Percentiles rank a stretch among this genome's conserved stretches.
phyloP scores from a whole-genome alignment of 35 echinoderm and acorn worm genomes.

The Apostichopus japonicus region DNA sequence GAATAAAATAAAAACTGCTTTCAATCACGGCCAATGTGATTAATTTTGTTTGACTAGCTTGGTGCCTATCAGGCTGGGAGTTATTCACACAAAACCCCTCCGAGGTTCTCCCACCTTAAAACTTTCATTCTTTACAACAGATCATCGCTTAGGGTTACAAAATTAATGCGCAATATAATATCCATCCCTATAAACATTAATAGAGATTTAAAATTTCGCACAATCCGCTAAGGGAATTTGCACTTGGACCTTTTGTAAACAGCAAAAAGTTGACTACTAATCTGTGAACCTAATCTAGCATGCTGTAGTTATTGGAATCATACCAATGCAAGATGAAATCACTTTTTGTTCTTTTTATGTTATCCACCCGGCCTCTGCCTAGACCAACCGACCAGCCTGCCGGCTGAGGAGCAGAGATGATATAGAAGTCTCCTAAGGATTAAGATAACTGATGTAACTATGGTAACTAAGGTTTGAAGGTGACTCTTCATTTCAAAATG shows the following conservation, averaged over 20 bases:
- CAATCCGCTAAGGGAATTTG: constrained; percentile 34
- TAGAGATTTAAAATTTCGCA: constrained; percentile 46
- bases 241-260: constrained; percentile 29
- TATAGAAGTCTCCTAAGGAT: too few relatives aligned
- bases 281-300: constrained; percentile 44
- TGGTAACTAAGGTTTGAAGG: too few relatives aligned
- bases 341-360: neutral
- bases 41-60: constrained; percentile 54
- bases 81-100: constrained; percentile 8
- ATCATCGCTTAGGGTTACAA: constrained; percentile 55
- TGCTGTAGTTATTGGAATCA: constrained; percentile 32
- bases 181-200: constrained; percentile 40
- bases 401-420: neutral
- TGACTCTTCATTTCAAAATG: neutral
- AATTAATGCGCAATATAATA: constrained; percentile 52
- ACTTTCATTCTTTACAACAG: constrained; percentile 15
- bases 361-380: neutral
- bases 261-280: constrained; percentile 41
- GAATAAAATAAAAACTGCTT: neutral
- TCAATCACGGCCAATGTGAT: constrained; percentile 27
- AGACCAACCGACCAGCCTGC: neutral
- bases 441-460: too few relatives aligned
- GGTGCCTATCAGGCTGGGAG: constrained; percentile 36
- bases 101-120: constrained; percentile 11
- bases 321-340: neutral